Evolutionary conservation across 2,113 vertebrate genomes (phyloP).

Genomic region (Chloroceryle aenea): DNA sequence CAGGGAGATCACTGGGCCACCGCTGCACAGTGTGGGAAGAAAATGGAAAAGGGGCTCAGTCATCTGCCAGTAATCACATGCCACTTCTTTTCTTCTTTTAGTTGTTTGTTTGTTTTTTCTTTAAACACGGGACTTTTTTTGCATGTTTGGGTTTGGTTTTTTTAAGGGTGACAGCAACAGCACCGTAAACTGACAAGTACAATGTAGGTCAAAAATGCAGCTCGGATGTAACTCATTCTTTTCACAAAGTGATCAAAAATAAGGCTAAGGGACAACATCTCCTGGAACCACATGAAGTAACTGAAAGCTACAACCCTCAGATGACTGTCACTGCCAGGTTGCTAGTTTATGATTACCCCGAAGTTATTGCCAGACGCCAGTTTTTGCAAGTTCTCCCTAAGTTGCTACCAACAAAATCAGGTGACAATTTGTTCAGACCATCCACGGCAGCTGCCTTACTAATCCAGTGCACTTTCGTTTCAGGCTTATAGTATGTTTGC

Average conservation of each 20-base stretch:
- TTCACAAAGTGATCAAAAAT: background rate
- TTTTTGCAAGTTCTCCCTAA: background rate
- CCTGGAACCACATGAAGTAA: background rate
- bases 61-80: background rate
- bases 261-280: background rate
- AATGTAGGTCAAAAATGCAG: background rate
- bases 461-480: background rate
- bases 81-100: background rate
- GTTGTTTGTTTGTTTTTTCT: background rate
- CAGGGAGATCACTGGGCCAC: background rate
- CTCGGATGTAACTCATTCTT: background rate
- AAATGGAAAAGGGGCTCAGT: background rate
- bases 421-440: background rate
- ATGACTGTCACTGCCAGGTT: background rate
- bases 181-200: background rate
- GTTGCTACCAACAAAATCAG: background rate
- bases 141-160: background rate
- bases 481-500: background rate
- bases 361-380: background rate
- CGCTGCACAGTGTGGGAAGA: rapidly evolving
- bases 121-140: background rate
- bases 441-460: background rate
- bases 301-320: background rate
- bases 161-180: background rate
- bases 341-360: background rate